phyloP scores from a whole-genome alignment of 2,113 vertebrate genomes.

The Chaetodon trifascialis region DNA sequence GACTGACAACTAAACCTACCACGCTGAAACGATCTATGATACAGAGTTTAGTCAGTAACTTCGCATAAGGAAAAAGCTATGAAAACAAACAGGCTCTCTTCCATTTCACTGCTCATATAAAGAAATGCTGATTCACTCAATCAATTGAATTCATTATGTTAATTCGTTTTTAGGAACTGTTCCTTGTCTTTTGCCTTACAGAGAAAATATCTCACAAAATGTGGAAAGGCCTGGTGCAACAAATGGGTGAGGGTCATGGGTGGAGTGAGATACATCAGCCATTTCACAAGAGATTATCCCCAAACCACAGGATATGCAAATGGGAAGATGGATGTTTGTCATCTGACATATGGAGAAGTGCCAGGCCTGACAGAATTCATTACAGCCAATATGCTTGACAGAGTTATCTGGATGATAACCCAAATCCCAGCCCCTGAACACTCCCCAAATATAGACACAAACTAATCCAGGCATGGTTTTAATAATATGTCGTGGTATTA shows the following conservation, averaged over 20 bases:
- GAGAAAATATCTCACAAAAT: not conserved
- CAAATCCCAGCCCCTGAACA: conserved; percentile 51
- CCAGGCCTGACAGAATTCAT: conserved; percentile 49
- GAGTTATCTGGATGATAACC: conserved; percentile 52
- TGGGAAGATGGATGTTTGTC: conserved; percentile 39
- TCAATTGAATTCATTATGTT: not conserved
- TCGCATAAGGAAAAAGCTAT: not conserved
- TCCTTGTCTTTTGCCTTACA: not conserved
- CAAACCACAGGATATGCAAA: conserved; percentile 57
- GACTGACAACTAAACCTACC: not conserved
- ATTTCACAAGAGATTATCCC: conserved; percentile 63
- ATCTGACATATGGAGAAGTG: conserved; percentile 61
- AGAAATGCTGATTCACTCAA: not conserved
- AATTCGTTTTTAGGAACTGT: not conserved
- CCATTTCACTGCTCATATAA: not conserved
- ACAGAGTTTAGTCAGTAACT: not conserved
- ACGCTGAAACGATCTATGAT: not conserved
- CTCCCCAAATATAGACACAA: conserved; percentile 38
- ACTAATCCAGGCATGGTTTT: conserved; percentile 61
- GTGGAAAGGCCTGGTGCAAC: not conserved
- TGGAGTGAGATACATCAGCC: conserved; percentile 2
- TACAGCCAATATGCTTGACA: conserved; percentile 58
- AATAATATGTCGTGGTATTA: conserved; percentile 31
- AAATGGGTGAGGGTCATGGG: conserved; percentile 27
- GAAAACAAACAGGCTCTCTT: not conserved